These are phyloP conservation scores for Rhinella marina DNA, from an alignment of 2,797 vertebrate species.

Conservation along the genomic window DNA sequence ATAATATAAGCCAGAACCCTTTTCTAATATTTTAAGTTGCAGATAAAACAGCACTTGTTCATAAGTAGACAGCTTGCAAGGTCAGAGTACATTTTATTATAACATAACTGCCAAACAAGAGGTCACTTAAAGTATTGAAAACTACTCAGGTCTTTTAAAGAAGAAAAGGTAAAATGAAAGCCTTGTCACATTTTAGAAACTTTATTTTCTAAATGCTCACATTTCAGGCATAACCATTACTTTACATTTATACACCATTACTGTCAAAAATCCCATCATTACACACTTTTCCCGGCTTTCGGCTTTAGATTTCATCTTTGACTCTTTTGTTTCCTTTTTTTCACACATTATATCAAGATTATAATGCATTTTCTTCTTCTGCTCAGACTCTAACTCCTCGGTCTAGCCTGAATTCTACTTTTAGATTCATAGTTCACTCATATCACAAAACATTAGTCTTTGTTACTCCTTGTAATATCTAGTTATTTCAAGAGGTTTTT, in stretches of 20 bases:
- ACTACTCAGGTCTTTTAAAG: neutral
- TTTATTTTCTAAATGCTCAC: slow-evolving; percentile 22
- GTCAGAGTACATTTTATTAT: neutral
- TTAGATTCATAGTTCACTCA: slow-evolving; percentile 13
- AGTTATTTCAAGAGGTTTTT: slow-evolving; percentile 7
- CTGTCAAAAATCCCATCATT: slow-evolving; percentile 25
- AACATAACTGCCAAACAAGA: slow-evolving; percentile 4
- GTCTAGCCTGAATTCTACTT: slow-evolving; percentile 12
- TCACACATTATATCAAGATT: slow-evolving; percentile 20
- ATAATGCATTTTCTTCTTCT: slow-evolving; percentile 1
- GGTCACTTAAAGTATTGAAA: neutral
- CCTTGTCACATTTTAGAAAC: slow-evolving; percentile 28
- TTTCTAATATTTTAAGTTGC: neutral
- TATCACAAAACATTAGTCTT: slow-evolving; percentile 21
- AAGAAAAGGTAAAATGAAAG: neutral
- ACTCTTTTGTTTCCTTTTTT: slow-evolving; percentile 15
- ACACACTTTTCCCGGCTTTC: slow-evolving; percentile 8
- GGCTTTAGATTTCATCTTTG: slow-evolving; percentile 3
- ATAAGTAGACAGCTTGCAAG: slow-evolving; percentile 18
- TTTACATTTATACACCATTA: slow-evolving; percentile 35
- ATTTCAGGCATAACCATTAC: slow-evolving; percentile 15
- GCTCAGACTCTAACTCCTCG: neutral
- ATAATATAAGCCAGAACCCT: neutral
- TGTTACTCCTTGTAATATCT: neutral
- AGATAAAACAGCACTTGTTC: slow-evolving; percentile 7